Conservation (phyloP, 2,797 vertebrate genomes). For the Synanceia verrucosa region DNA sequence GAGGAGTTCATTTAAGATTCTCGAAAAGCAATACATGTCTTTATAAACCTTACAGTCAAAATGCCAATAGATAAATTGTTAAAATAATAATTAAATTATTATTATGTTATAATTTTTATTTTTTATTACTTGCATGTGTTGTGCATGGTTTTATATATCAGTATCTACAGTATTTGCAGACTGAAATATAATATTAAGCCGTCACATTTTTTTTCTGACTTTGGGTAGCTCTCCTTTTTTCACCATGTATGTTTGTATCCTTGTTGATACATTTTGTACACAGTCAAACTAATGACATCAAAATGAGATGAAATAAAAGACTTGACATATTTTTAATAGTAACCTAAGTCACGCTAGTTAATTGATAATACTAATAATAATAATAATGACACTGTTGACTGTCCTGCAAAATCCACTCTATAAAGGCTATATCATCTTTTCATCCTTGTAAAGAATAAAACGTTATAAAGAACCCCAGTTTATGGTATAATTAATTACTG, state of each 20-base stretch:
- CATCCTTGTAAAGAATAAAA: neutral
- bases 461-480: conserved; percentile 14
- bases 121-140: neutral
- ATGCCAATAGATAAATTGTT: neutral
- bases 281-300: neutral
- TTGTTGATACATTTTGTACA: neutral
- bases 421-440: neutral
- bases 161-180: neutral
- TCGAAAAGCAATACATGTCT: neutral
- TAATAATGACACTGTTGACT: neutral
- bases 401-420: neutral
- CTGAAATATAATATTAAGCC: neutral
- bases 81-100: neutral
- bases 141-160: neutral
- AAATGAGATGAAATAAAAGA: neutral
- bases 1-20: neutral
- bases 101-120: neutral
- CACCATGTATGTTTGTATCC: no score
- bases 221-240: neutral
- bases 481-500: conserved; percentile 46
- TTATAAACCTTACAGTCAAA: neutral
- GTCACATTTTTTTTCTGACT: neutral
- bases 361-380: no score
- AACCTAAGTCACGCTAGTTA: neutral
- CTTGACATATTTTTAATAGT: neutral